Base-by-base conservation (phyloP, 2,888 invertebrate genomes). In the Mythimna loreyi region DNA sequence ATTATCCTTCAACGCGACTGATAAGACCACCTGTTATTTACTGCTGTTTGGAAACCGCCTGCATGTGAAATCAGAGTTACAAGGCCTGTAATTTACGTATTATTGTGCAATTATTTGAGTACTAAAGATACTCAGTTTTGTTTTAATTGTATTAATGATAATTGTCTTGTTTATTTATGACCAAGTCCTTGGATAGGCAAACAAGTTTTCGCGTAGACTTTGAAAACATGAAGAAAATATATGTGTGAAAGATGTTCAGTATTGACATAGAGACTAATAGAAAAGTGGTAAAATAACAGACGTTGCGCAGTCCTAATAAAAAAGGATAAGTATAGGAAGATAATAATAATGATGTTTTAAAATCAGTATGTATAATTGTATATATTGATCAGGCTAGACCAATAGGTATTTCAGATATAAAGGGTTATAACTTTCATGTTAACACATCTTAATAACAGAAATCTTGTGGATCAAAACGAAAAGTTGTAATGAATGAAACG, bases 41-140 rank as follows among this genome's bases (percentile, higher is more conserved):
- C 60, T 23, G 58, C 45, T 62, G 28, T 81, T 75, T 75, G 61
- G 81, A 62, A 81, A 80, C 58, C n/a, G 53, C 58, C 30, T 62
- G 80, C 67, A 80, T 81, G 62, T 75, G 81, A 75, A 80, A 81
- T 78, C 78, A 75, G 55, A 62, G 33, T 58, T 56, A 59, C 75
- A 65, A 81, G 78, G 81, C 67, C 70, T 67, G 64, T 55, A 53
- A 58, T 62, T 78, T 67, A 56, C 58, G 16, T 49, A 25, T 25
- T 49, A 81, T 78, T 80, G 71, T 40, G 75, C 50, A 80, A 75
- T 81, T 77, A 73, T 67, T 80, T 74, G 62, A 74, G 52, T 49
- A 60, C 53, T 74, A 45, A 65, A 68, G 58, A 68, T 80, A 65
- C 52, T 61, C 53, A 75, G 30, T 52, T 56, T 60, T 52, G 40